Percentiles rank a stretch among this genome's conserved stretches.
phyloP scores from a whole-genome alignment of 2,797 vertebrate genomes.

The Poeciliopsis presidionis region DNA sequence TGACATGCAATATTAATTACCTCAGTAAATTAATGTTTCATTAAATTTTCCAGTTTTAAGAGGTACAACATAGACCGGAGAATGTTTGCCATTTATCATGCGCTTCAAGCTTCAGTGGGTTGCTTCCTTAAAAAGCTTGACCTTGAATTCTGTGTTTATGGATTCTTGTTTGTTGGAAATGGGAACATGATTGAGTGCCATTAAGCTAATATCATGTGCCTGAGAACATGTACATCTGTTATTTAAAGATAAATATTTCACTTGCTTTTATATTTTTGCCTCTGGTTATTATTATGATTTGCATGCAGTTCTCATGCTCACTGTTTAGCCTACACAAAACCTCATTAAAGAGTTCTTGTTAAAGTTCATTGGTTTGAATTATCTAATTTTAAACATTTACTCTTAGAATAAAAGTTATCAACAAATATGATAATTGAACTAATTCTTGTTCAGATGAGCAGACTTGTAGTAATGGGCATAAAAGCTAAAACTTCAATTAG shows the following conservation, averaged over 20 bases:
- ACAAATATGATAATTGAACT: constrained; percentile 20
- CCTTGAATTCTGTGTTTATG: constrained; percentile 55
- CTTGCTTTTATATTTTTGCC: constrained; percentile 21
- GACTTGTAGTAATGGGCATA: constrained; percentile 47
- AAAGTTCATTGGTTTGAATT: constrained; percentile 28
- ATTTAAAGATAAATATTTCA: constrained; percentile 50
- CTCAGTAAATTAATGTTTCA: constrained; percentile 67
- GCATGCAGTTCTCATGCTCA: constrained; percentile 31
- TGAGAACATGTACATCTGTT: constrained; percentile 19
- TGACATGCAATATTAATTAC: constrained; percentile 72
- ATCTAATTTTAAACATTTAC: constrained; percentile 38
- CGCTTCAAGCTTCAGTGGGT: constrained; percentile 26
- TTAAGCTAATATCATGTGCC: constrained; percentile 37
- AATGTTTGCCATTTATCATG: constrained; percentile 63
- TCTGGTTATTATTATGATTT: constrained; percentile 27
- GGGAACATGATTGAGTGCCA: constrained; percentile 37
- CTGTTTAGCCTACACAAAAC: constrained; percentile 33
- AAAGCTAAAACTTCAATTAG: constrained; percentile 56
- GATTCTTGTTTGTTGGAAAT: constrained; percentile 26
- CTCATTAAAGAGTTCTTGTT: constrained; percentile 11
- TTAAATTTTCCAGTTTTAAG: constrained; percentile 65
- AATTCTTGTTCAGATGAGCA: constrained; percentile 45
- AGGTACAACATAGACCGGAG: constrained; percentile 33
- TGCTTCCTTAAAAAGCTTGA: constrained; percentile 33
- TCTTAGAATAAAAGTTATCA: not conserved